Conservation (phyloP, 30 jellyfish, hydroid and myxozoan species). For the Chironex yamaguchii region DNA sequence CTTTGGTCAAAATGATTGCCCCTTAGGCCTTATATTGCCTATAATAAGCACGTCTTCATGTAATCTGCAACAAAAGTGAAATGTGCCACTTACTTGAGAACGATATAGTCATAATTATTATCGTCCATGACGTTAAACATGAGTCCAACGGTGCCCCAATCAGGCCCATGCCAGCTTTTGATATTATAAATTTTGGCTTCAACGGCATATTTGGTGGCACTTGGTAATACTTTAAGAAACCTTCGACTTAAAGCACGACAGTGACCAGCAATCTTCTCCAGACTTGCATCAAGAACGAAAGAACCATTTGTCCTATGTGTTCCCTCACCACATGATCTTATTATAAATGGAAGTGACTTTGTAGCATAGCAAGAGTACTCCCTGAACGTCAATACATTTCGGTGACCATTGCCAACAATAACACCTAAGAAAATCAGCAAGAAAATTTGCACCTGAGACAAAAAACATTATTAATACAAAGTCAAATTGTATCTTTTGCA, state of each 20-base stretch:
- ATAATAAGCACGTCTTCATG: no score
- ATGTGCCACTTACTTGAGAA: constrained; percentile 65
- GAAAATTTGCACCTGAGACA: neutral
- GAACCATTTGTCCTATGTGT: constrained; percentile 77
- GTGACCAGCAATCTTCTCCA: constrained; percentile 51
- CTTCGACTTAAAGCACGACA: constrained; percentile 48
- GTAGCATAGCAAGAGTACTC: constrained; percentile 42
- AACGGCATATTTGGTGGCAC: constrained; percentile 16
- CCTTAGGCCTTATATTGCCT: no score
- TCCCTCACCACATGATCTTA: constrained; percentile 69
- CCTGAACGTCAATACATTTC: constrained; percentile 79
- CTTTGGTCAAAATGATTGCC: no score
- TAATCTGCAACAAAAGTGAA: no score
- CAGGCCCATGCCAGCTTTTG: constrained; percentile 86
- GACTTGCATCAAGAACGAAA: constrained; percentile 71
- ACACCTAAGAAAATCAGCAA: constrained; percentile 52
- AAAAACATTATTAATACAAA: no score
- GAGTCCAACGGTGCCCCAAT: constrained; percentile 79
- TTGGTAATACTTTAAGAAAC: neutral
- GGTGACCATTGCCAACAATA: constrained; percentile 76
- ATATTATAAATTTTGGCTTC: constrained; percentile 56
- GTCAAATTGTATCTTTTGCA: no score
- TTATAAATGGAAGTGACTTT: constrained; percentile 62
- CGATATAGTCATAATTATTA: constrained; percentile 64
- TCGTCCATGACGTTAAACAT: constrained; percentile 71